phyloP scores from a whole-genome alignment of 2,888 invertebrate species.

The Xestobium rufovillosum region DNA sequence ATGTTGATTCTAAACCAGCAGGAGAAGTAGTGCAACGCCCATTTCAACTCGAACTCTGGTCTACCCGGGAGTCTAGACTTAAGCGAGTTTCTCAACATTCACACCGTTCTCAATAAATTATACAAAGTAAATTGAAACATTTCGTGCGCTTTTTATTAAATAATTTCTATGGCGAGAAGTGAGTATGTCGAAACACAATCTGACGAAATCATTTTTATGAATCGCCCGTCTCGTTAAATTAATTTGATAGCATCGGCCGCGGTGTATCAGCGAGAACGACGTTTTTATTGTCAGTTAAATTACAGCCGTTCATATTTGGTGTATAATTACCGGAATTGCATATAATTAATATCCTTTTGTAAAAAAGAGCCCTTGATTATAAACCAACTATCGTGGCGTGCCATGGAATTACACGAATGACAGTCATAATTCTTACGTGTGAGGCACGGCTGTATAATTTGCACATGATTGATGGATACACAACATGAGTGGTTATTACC shows the following conservation, averaged over 20 bases:
- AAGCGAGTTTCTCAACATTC: too few species aligned
- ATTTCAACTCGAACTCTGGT: too few species aligned
- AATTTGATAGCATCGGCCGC: not conserved
- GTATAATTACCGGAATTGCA: slow-evolving; percentile 37
- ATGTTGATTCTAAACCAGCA: too few species aligned
- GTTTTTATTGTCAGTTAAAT: slow-evolving; percentile 34
- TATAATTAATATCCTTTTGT: slow-evolving; percentile 32
- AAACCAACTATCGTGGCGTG: slow-evolving; percentile 31
- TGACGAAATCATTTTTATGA: too few species aligned
- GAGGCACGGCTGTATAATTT: slow-evolving; percentile 39
- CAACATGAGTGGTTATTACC: slow-evolving; percentile 40
- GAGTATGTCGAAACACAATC: too few species aligned
- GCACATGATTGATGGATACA: slow-evolving; percentile 41
- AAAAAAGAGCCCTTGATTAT: slow-evolving; percentile 26
- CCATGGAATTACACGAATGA: slow-evolving; percentile 39
- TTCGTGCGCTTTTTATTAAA: too few species aligned
- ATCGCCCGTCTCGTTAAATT: not conserved
- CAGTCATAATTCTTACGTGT: slow-evolving; percentile 41
- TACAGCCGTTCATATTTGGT: slow-evolving; percentile 34
- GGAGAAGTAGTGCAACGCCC: too few species aligned
- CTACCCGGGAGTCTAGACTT: too few species aligned
- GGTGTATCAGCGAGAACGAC: slow-evolving; percentile 31
- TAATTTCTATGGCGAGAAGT: too few species aligned
- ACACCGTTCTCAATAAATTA: too few species aligned
- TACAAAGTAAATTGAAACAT: too few species aligned